Percentiles rank a stretch among this genome's conserved stretches.
phyloP scores from a whole-genome alignment of 2,113 vertebrate species.

The Heteronetta atricapilla region DNA sequence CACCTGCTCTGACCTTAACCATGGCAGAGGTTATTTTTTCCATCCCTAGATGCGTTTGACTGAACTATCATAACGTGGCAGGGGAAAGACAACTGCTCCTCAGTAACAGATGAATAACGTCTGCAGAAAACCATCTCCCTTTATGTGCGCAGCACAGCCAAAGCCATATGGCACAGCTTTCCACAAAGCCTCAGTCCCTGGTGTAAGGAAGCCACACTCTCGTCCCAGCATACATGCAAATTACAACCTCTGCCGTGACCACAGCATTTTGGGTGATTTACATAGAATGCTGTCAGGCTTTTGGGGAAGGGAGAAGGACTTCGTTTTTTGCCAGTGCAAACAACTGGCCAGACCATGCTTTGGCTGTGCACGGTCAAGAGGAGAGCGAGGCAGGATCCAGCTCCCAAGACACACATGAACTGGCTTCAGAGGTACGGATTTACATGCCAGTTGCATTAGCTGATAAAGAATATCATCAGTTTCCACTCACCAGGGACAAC shows the following conservation, averaged over 20 bases:
- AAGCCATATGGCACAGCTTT: neutral
- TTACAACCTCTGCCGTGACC: slow-evolving; percentile 3
- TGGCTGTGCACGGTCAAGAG: neutral
- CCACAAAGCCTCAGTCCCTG: neutral
- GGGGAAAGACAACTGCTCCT: neutral
- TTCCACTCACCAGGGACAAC: neutral
- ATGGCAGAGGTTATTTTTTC: neutral
- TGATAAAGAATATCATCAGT: neutral
- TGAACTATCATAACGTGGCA: neutral
- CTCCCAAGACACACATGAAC: neutral
- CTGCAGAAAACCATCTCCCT: neutral
- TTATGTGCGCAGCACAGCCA: neutral
- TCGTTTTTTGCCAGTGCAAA: slow-evolving; percentile 23
- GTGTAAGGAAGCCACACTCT: neutral
- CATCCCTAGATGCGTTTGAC: neutral
- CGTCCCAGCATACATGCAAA: neutral
- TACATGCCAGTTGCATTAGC: neutral
- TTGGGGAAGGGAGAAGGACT: neutral
- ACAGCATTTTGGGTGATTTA: slow-evolving; percentile 14
- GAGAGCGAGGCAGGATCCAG: neutral
- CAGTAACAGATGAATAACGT: neutral
- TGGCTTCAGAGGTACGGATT: neutral
- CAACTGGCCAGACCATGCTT: neutral
- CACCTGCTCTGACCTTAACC: neutral
- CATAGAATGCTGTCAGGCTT: slow-evolving; percentile 31